Evolutionary conservation across 1,140 invertebrate species (phyloP).

Genomic region (Yoshiicerus persimilis): DNA sequence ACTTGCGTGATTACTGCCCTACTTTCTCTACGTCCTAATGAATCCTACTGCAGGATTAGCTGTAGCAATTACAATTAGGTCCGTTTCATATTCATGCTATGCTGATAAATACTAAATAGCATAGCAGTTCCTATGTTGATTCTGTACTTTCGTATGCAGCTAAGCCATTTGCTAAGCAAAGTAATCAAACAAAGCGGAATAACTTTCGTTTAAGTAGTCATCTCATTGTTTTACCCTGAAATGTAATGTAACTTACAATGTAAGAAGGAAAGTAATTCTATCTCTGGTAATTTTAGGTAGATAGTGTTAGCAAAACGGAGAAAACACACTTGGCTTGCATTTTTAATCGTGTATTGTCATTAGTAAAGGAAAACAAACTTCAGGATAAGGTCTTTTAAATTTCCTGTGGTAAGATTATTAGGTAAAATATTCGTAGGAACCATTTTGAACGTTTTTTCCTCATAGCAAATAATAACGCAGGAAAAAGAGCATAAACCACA

Average conservation of each 20-base stretch:
- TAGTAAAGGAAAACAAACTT: no score
- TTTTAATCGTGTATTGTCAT: no score
- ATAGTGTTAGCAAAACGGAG: no score
- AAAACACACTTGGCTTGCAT: no score
- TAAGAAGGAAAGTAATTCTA: background rate
- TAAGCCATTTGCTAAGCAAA: background rate
- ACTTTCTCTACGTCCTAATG: background rate
- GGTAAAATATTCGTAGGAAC: background rate
- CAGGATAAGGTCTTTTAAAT: no score
- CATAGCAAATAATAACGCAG: constrained; percentile 6
- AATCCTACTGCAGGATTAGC: background rate
- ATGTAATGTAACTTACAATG: background rate
- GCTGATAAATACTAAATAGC: no score
- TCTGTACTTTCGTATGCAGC: background rate
- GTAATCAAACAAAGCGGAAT: background rate
- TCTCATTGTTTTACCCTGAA: background rate
- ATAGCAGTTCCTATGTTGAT: background rate
- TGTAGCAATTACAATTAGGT: background rate
- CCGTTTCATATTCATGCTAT: background rate
- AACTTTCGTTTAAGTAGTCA: background rate
- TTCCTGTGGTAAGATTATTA: no score
- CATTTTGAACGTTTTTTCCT: background rate
- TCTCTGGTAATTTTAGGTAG: no score
- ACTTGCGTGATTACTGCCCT: background rate
- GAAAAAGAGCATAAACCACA: background rate